A percentile compares a stretch with the other conserved stretches of the same genome.
phyloP scores from a whole-genome alignment of 2,113 vertebrate genomes.

The Lepidiolamprologus cunningtoni region DNA sequence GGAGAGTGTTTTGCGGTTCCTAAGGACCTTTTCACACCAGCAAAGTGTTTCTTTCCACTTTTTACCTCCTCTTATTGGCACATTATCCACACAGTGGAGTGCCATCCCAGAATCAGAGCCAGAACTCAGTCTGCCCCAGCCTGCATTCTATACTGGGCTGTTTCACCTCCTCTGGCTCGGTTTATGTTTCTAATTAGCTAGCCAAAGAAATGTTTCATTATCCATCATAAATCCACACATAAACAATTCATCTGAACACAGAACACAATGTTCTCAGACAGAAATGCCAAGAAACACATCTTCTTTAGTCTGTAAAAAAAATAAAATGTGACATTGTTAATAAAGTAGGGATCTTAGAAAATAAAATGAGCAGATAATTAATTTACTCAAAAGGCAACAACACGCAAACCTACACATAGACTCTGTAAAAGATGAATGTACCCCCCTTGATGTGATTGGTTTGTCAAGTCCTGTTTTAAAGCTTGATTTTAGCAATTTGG shows the following conservation, averaged over 20 bases:
- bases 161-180: not conserved
- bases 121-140: not conserved
- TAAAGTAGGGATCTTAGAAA: not conserved
- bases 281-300: not conserved
- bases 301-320: not conserved
- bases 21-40: conserved; percentile 52
- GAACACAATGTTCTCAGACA: conserved; percentile 8
- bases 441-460: not conserved
- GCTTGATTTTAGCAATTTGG: not conserved
- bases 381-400: not conserved
- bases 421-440: not conserved
- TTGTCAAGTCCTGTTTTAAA: not conserved
- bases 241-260: not conserved
- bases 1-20: conserved; percentile 35
- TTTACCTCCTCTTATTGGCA: conserved; percentile 5
- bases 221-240: not conserved
- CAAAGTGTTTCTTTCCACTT: conserved; percentile 41
- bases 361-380: not conserved
- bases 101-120: not conserved
- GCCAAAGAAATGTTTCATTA: conserved; percentile 26
- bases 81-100: not conserved
- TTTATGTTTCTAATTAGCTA: conserved; percentile 39
- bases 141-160: not conserved
- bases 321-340: conserved; percentile 16
- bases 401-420: not conserved